These are phyloP conservation scores for Chymomyza amoena DNA, from an alignment of 2,888 invertebrate genomes.

Conservation along the genomic window DNA sequence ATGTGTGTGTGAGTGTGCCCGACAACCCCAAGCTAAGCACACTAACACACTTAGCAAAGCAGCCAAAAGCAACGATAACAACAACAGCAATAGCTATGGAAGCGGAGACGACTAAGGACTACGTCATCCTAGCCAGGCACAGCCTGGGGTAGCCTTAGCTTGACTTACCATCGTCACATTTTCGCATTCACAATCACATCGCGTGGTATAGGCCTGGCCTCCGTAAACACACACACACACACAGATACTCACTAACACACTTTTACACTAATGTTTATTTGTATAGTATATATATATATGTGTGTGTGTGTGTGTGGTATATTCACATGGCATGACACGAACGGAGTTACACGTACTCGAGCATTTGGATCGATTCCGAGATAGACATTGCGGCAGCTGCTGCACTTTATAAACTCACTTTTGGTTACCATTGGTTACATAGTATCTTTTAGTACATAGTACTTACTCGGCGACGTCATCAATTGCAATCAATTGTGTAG, in stretches of 20 bases:
- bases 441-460: not conserved
- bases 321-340: constrained; percentile 12
- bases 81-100: constrained; percentile 18
- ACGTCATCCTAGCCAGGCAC: constrained; percentile 61
- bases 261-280: not conserved
- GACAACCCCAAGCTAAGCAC: constrained; percentile 56
- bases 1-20: constrained; percentile 7
- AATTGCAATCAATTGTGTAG: constrained; percentile 25
- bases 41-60: constrained; percentile 60
- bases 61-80: constrained; percentile 7
- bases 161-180: constrained; percentile 57
- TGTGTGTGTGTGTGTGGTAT: constrained; percentile 18
- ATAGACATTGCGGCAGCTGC: constrained; percentile 70
- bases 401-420: constrained; percentile 19
- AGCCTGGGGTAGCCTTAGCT: constrained; percentile 44
- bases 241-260: constrained; percentile 20
- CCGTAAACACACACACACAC: constrained; percentile 30
- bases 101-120: constrained; percentile 49
- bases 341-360: constrained; percentile 61
- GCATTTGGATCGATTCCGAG: constrained; percentile 54
- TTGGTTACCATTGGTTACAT: constrained; percentile 26
- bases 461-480: constrained; percentile 38
- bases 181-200: constrained; percentile 70
- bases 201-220: constrained; percentile 62
- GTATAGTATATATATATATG: not conserved